phyloP scores from a whole-genome alignment of 2,797 vertebrate genomes.

The Liasis olivaceus region DNA sequence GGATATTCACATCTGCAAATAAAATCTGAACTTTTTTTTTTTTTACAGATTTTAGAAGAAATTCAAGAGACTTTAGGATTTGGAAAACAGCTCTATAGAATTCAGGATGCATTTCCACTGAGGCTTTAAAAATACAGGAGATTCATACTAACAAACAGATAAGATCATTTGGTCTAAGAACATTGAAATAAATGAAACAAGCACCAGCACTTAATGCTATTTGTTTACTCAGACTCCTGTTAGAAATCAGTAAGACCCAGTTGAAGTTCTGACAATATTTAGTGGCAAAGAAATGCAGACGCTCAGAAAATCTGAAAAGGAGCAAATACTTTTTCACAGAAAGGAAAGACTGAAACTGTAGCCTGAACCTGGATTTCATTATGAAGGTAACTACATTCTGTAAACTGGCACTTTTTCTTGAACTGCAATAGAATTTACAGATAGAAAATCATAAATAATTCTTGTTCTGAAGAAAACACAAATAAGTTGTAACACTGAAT shows the following conservation, averaged over 20 bases:
- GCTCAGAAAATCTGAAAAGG: neutral
- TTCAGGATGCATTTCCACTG: neutral
- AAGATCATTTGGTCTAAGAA: neutral
- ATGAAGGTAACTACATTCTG: slow-evolving; percentile 47
- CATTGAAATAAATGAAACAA: neutral
- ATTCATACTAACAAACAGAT: neutral
- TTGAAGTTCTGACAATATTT: neutral
- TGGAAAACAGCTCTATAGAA: slow-evolving; percentile 13
- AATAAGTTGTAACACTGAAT: slow-evolving; percentile 61
- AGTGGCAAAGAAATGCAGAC: neutral
- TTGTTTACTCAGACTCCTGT: neutral
- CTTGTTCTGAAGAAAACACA: slow-evolving; percentile 69
- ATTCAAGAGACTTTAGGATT: neutral
- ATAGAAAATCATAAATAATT: slow-evolving; percentile 64
- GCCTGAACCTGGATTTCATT: neutral
- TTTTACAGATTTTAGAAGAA: neutral
- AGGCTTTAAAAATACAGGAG: neutral
- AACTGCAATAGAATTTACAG: slow-evolving; percentile 49
- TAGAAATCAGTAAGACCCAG: neutral
- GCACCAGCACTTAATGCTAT: neutral
- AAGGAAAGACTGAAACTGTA: neutral
- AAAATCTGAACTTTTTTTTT: slow-evolving; percentile 8
- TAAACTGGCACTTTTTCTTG: slow-evolving; percentile 46
- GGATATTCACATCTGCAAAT: fast-evolving
- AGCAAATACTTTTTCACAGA: neutral